phyloP scores from a whole-genome alignment of 2,888 invertebrate species.

The Ornithoptera alexandrae region DNA sequence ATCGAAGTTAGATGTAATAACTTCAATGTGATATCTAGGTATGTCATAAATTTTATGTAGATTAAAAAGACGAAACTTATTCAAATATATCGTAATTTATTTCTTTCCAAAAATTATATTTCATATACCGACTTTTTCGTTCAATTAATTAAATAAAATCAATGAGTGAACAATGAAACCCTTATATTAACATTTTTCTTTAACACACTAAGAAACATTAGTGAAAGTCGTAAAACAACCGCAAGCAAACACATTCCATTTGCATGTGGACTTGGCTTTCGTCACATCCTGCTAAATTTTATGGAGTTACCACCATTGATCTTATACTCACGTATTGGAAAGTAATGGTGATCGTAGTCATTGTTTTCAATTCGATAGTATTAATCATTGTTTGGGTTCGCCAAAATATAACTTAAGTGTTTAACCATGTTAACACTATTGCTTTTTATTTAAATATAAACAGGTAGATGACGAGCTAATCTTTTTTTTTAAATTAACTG shows the following conservation, averaged over 20 bases:
- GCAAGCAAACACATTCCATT: constrained; percentile 1
- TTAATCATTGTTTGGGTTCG: not conserved
- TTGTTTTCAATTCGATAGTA: not conserved
- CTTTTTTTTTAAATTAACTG: too few relatives aligned
- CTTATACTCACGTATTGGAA: constrained; percentile 19
- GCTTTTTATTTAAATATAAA: too few relatives aligned
- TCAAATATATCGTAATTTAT: not conserved
- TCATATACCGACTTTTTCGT: not conserved
- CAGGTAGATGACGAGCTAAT: too few relatives aligned
- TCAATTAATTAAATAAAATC: not conserved
- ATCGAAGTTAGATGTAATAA: too few relatives aligned
- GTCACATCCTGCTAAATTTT: constrained; percentile 22
- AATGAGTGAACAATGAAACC: not conserved
- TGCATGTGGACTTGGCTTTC: constrained; percentile 1
- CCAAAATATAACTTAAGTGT: not conserved
- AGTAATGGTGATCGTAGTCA: constrained; percentile 1
- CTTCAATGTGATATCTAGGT: too few relatives aligned
- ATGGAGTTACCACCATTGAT: constrained; percentile 3
- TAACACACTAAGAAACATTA: constrained; percentile 36
- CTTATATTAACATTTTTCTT: not conserved
- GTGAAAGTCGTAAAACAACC: constrained; percentile 8
- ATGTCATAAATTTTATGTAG: too few relatives aligned
- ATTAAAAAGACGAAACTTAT: too few relatives aligned
- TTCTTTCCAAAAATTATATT: not conserved
- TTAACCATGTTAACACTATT: not conserved